Base-by-base conservation (phyloP, 1,140 invertebrate genomes). In the Pseudomyrmex flavicornis region DNA sequence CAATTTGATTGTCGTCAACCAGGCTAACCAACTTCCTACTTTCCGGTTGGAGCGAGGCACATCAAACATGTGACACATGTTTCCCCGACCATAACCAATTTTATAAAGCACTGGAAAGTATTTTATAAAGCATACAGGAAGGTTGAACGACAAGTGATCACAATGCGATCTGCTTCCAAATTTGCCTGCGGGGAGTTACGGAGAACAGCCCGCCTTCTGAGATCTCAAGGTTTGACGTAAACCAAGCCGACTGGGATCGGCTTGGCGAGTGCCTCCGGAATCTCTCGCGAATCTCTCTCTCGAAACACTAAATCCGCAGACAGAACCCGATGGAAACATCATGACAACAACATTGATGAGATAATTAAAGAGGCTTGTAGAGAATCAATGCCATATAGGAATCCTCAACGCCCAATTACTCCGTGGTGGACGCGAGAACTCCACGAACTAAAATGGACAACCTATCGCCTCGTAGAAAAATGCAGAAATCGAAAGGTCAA, bases 281-380 rank as follows among this genome's bases (percentile, higher is more conserved):
- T 7, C 17, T 58, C 2, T 58, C 17, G 26, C 26, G 26, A 0
- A 0, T n/a, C n/a, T n/a, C n/a, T n/a, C n/a, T n/a, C 56, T 58
- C 0, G 56, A 20, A 1, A 8, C 10, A 0, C 8, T 58, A 0
- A 9, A 9, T 3, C 8, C 10, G 1, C 1, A 20, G 0, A 20
- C 56, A 7, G 17, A 2, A 9, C 0, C 1, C 0, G 56, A 20
- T 50, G 56, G 20, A 0, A 9, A 58, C 0, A 2, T 3, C 0
- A 58, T 58, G 56, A 17, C 56, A 5, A 9, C n/a, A 2, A 58
- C 56, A 26, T 2, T 26, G 0, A 26, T 2, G 17, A 2, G 0
- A 17, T 58, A 0, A 0, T 58, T 2, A 2, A 0, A 8, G 56
- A 58, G 17, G n/a, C 56, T 0, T 58, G 17, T 2, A 2, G 0